Percentiles rank a stretch among this genome's conserved stretches.
phyloP scores from a whole-genome alignment of 1,140 invertebrate species.

The Conopomorpha cramerella region DNA sequence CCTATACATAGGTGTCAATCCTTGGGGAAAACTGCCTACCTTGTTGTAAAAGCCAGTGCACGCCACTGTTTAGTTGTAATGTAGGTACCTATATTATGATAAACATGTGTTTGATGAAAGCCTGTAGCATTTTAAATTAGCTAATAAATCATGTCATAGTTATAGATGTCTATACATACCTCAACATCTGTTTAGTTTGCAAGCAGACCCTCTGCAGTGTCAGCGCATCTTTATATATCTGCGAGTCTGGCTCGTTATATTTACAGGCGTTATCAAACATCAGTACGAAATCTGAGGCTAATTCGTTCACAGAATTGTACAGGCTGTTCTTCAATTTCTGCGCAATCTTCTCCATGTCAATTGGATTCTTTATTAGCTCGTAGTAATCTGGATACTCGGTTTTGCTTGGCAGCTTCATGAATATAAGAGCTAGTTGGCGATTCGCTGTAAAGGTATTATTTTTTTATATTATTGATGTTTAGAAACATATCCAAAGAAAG shows the following conservation, averaged over 20 bases:
- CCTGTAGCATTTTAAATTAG: background rate
- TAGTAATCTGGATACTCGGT: conserved; percentile 97
- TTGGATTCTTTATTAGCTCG: conserved; percentile 96
- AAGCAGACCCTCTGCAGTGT: conserved; percentile 89
- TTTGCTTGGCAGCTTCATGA: conserved; percentile 94
- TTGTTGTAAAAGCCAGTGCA: too few species aligned
- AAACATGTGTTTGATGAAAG: too few species aligned
- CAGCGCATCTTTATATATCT: conserved; percentile 98
- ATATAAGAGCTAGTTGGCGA: conserved; percentile 86
- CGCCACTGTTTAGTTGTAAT: too few species aligned
- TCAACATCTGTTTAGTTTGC: conserved; percentile 88
- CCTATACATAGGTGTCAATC: too few species aligned
- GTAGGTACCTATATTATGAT: too few species aligned
- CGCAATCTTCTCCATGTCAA: conserved; percentile 95
- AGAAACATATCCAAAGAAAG: too few species aligned
- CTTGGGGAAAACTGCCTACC: too few species aligned
- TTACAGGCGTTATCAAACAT: conserved; percentile 99
- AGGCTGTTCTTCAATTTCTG: conserved; percentile 79
- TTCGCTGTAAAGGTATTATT: conserved; percentile 48
- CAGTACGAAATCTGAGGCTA: conserved; percentile 90
- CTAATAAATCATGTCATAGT: conserved; percentile 1
- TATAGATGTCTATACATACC: conserved; percentile 18
- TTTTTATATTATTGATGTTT: too few species aligned
- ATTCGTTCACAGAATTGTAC: conserved; percentile 88
- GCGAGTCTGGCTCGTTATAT: conserved; percentile 98